These are phyloP conservation scores for Leptocoma aspasia DNA, from an alignment of 2,113 vertebrate genomes.

Conservation along the genomic window DNA sequence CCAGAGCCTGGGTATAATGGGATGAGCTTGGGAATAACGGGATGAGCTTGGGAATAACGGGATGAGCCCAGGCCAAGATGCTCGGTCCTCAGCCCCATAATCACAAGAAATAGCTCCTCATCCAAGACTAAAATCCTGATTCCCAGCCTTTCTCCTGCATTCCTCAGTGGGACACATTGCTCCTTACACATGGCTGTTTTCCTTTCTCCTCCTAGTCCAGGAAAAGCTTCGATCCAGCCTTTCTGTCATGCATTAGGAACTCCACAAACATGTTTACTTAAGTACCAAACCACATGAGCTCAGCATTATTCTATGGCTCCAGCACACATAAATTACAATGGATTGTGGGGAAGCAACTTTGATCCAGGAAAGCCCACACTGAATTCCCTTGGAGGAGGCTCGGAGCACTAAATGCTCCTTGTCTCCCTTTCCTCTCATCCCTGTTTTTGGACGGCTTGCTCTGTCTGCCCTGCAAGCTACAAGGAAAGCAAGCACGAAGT, in stretches of 20 bases:
- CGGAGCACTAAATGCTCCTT: not conserved
- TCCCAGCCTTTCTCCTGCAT: not conserved
- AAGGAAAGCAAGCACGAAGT: not conserved
- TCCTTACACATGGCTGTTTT: not conserved
- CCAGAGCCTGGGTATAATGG: not conserved
- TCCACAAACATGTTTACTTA: constrained; percentile 40
- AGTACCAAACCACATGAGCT: constrained; percentile 48
- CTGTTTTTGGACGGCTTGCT: not conserved
- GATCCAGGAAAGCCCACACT: constrained; percentile 20
- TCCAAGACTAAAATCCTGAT: not conserved
- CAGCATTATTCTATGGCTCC: constrained; percentile 19
- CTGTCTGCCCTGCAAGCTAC: not conserved
- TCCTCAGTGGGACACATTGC: not conserved
- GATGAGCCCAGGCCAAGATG: not conserved
- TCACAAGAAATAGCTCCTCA: not conserved
- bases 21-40: not conserved
- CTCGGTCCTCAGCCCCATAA: not conserved
- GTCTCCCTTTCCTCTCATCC: not conserved
- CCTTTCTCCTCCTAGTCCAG: not conserved
- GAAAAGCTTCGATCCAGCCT: not conserved
- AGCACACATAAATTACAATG: constrained; percentile 39
- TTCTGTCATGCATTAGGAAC: constrained; percentile 46
- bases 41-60: not conserved
- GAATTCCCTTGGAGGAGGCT: not conserved
- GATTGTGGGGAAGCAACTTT: constrained; percentile 6